phyloP scores from a whole-genome alignment of 2,797 vertebrate species.

The Phrynocephalus guinanensis region DNA sequence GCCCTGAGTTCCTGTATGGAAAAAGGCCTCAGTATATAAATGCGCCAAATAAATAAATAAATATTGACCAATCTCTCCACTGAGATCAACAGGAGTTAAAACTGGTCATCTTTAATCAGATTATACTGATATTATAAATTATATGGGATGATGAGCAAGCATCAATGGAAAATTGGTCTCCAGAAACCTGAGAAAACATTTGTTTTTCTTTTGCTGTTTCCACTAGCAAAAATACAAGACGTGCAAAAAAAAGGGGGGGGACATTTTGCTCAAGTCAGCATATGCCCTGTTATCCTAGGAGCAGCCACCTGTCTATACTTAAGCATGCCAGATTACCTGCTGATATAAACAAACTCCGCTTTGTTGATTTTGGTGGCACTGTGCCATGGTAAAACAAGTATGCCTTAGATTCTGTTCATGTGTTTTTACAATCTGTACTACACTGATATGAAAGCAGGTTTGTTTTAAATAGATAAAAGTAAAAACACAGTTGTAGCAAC shows the following conservation, averaged over 20 bases:
- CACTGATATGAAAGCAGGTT: slow-evolving; percentile 20
- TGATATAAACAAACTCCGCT: slow-evolving; percentile 51
- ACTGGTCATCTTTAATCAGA: neutral
- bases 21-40: too few relatives aligned
- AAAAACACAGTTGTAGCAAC: neutral
- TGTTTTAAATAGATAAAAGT: slow-evolving; percentile 31
- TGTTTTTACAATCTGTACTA: neutral
- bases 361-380: slow-evolving; percentile 38
- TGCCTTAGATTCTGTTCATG: slow-evolving; percentile 7
- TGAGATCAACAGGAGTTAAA: neutral
- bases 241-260: neutral
- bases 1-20: too few relatives aligned
- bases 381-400: neutral
- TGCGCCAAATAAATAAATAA: too few relatives aligned
- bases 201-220: slow-evolving; percentile 14
- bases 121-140: neutral
- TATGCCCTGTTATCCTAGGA: slow-evolving; percentile 27
- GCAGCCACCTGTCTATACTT: slow-evolving; percentile 23
- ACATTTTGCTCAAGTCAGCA: slow-evolving; percentile 16
- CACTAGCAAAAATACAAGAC: neutral
- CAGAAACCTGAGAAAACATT: neutral
- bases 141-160: neutral
- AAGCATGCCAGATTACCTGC: slow-evolving; percentile 21
- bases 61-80: neutral
- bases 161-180: neutral